These are phyloP conservation scores for Miltochrista miniata DNA, from an alignment of 2,888 invertebrate species.

Conservation along the genomic window DNA sequence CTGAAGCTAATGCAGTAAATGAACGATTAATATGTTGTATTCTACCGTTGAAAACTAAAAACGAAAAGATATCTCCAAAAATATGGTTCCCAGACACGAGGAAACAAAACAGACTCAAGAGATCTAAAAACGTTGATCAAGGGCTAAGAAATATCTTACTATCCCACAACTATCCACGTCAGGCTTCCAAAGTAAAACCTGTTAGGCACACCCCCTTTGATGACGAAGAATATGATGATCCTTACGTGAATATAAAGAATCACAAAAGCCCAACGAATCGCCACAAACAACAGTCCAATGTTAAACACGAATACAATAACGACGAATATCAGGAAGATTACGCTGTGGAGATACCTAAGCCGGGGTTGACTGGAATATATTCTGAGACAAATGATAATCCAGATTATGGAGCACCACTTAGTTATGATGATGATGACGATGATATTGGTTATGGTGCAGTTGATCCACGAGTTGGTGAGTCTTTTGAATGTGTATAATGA, in stretches of 20 bases:
- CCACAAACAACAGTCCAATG: slow-evolving; percentile 27
- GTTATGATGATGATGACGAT: slow-evolving; percentile 39
- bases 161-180: slow-evolving; percentile 43
- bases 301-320: slow-evolving; percentile 45
- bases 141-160: slow-evolving; percentile 62
- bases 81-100: slow-evolving; percentile 21
- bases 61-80: slow-evolving; percentile 11
- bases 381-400: slow-evolving; percentile 50
- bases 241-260: slow-evolving; percentile 74
- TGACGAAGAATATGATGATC: slow-evolving; percentile 54
- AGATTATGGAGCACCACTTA: slow-evolving; percentile 20
- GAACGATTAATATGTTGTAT: slow-evolving; percentile 29
- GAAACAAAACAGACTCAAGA: slow-evolving; percentile 26
- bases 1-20: slow-evolving; percentile 16
- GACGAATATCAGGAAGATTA: slow-evolving; percentile 61
- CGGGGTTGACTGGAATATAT: slow-evolving; percentile 69
- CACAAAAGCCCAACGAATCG: slow-evolving; percentile 44
- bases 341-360: slow-evolving; percentile 64
- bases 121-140: slow-evolving; percentile 36
- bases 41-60: slow-evolving; percentile 16
- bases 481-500: background rate
- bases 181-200: slow-evolving; percentile 36
- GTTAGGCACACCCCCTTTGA: slow-evolving; percentile 41
- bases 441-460: slow-evolving; percentile 65
- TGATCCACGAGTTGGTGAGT: slow-evolving; percentile 66